These are phyloP conservation scores for Neolamprologus kungweensis DNA, from an alignment of 2,113 vertebrate genomes.

Conservation along the genomic window DNA sequence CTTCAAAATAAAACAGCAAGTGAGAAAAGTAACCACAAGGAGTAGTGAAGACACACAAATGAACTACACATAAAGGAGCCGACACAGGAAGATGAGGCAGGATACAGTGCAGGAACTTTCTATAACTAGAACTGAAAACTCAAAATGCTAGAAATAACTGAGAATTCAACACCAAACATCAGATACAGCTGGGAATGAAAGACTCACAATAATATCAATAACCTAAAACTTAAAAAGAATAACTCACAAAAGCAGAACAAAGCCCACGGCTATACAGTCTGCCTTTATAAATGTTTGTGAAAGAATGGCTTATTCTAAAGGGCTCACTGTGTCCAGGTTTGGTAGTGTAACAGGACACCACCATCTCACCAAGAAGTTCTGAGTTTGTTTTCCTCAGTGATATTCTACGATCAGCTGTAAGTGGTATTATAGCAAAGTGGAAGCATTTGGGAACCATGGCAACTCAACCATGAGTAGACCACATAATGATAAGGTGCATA, in stretches of 20 bases:
- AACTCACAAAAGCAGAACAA: not conserved
- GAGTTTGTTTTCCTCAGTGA: fast-evolving
- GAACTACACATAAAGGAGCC: not conserved
- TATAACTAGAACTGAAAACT: not conserved
- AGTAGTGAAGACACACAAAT: not conserved
- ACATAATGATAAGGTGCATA: not conserved
- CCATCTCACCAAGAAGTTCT: not conserved
- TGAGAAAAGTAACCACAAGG: not conserved
- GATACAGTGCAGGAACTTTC: not conserved
- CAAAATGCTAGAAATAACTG: not conserved
- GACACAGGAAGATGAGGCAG: not conserved
- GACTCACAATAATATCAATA: not conserved
- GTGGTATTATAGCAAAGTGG: not conserved
- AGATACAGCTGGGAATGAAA: not conserved
- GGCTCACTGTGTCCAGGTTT: not conserved
- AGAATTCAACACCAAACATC: not conserved
- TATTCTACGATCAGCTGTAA: not conserved
- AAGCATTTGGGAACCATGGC: not conserved
- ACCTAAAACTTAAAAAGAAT: not conserved
- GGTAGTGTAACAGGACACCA: not conserved
- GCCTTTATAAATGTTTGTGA: not conserved
- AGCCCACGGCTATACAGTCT: not conserved
- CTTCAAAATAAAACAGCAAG: not conserved
- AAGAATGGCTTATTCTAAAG: not conserved
- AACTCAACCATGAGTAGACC: not conserved